These are phyloP conservation scores for Papilio dardanus DNA, from an alignment of 1,140 invertebrate species.

Conservation along the genomic window DNA sequence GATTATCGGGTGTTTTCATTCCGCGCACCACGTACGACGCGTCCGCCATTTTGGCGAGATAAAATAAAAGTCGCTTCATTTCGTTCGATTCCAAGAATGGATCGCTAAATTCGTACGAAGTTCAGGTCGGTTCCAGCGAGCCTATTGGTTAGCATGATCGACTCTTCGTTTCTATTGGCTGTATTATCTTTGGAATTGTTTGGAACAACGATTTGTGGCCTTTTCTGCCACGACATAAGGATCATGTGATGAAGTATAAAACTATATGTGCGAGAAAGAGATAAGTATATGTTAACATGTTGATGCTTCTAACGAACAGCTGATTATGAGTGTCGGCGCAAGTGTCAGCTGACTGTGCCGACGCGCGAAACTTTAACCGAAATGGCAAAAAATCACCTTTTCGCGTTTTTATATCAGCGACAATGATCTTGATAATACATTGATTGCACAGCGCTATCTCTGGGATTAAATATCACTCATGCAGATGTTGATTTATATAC, in stretches of 20 bases:
- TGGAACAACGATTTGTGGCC: slow-evolving; percentile 27
- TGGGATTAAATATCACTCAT: slow-evolving; percentile 31
- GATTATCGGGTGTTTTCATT: slow-evolving; percentile 81
- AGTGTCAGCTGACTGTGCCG: slow-evolving; percentile 46
- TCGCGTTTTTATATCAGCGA: slow-evolving; percentile 31
- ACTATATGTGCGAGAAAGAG: slow-evolving; percentile 48
- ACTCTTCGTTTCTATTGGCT: slow-evolving; percentile 43
- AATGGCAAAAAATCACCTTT: slow-evolving; percentile 1
- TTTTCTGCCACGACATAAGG: slow-evolving; percentile 39
- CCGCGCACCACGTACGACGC: slow-evolving; percentile 68
- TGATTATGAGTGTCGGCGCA: slow-evolving; percentile 41
- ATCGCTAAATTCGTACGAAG: slow-evolving; percentile 53
- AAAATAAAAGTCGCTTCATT: slow-evolving; percentile 72
- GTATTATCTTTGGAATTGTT: neutral
- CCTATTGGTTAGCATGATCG: slow-evolving; percentile 46
- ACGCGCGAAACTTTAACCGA: slow-evolving; percentile 51
- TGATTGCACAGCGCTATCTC: slow-evolving; percentile 28
- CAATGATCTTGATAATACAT: slow-evolving; percentile 28
- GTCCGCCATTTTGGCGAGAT: slow-evolving; percentile 83
- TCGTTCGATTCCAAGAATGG: slow-evolving; percentile 54
- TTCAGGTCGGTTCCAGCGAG: slow-evolving; percentile 48
- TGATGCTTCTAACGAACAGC: slow-evolving; percentile 42
- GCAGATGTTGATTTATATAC: slow-evolving; percentile 6
- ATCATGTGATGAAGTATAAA: slow-evolving; percentile 61
- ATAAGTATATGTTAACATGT: slow-evolving; percentile 45